phyloP scores from a whole-genome alignment of 2,113 vertebrate species.

The Heptranchias perlo region DNA sequence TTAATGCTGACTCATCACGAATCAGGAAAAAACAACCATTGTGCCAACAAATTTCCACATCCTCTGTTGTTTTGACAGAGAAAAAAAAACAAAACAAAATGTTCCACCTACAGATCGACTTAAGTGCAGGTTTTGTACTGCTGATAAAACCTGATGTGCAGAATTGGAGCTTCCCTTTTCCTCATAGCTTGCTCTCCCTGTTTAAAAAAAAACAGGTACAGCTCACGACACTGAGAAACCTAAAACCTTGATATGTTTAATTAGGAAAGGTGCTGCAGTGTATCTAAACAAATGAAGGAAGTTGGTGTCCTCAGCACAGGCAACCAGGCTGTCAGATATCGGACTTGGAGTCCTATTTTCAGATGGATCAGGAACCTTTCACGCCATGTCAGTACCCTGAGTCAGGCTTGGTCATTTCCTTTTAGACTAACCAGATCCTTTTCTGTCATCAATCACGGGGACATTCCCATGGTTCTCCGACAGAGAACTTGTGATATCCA shows the following conservation, averaged over 20 bases:
- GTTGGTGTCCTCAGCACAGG: constrained; percentile 46
- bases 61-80: constrained; percentile 34
- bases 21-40: constrained; percentile 38
- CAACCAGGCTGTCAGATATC: constrained; percentile 39
- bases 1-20: neutral
- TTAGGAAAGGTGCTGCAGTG: constrained; percentile 45
- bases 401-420: constrained; percentile 44
- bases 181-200: neutral
- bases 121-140: constrained; percentile 14
- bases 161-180: constrained; percentile 29
- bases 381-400: constrained; percentile 26
- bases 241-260: constrained; percentile 42
- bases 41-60: constrained; percentile 28
- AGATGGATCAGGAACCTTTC: constrained; percentile 37
- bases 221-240: neutral
- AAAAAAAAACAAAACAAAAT: constrained; percentile 14
- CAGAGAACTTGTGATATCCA: constrained; percentile 44
- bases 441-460: constrained; percentile 50
- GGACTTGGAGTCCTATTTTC: constrained; percentile 42
- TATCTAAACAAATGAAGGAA: constrained; percentile 52
- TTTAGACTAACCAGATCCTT: constrained; percentile 50
- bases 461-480: constrained; percentile 40
- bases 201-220: constrained; percentile 30
- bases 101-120: neutral
- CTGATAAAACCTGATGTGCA: constrained; percentile 29